phyloP scores from a whole-genome alignment of 2,888 invertebrate species.

The Crepidodera aurea region DNA sequence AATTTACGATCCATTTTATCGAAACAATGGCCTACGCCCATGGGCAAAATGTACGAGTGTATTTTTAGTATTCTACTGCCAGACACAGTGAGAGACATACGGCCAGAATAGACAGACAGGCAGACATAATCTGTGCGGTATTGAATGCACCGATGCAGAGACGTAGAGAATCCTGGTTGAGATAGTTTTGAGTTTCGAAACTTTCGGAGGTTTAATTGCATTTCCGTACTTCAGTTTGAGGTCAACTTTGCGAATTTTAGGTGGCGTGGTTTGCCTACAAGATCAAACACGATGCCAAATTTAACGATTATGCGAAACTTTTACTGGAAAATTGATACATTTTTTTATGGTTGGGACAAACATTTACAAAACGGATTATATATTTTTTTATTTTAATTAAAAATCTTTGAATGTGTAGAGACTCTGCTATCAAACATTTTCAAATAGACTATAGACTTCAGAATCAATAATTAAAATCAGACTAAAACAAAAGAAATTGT shows the following conservation, averaged over 20 bases:
- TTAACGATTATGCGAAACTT: background rate
- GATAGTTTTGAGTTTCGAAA: slow-evolving; percentile 13
- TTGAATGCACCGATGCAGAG: slow-evolving; percentile 4
- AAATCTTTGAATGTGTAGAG: too few relatives aligned
- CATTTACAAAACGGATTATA: too few relatives aligned
- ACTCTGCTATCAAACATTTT: too few relatives aligned
- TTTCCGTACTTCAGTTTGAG: slow-evolving; percentile 6
- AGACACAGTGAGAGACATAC: background rate
- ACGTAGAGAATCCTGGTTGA: slow-evolving; percentile 9
- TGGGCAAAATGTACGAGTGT: background rate
- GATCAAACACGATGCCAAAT: background rate
- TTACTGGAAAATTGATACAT: background rate
- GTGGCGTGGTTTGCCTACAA: background rate
- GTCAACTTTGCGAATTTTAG: slow-evolving; percentile 8
- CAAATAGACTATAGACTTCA: too few relatives aligned
- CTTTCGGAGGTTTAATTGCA: slow-evolving; percentile 18
- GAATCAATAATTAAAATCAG: too few relatives aligned
- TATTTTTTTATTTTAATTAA: too few relatives aligned
- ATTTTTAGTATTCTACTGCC: background rate
- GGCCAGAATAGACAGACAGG: background rate
- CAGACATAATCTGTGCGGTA: slow-evolving; percentile 4
- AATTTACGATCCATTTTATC: too few relatives aligned
- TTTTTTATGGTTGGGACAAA: too few relatives aligned
- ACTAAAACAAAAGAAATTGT: too few relatives aligned
- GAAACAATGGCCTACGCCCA: background rate